Base-by-base conservation (phyloP, 2,888 invertebrate species). In the Pristionchus mayeri region DNA sequence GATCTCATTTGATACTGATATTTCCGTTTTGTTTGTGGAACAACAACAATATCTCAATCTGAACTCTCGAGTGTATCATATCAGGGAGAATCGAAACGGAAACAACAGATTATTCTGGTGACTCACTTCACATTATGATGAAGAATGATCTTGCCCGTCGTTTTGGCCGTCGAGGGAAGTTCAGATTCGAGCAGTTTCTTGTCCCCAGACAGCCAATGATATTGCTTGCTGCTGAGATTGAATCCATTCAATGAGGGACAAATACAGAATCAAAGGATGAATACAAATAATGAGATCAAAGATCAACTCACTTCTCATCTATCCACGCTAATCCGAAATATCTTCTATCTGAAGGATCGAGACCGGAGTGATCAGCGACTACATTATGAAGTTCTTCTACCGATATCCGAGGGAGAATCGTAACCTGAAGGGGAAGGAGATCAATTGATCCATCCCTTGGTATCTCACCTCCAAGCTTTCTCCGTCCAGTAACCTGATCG, bases 101-200 rank as follows among this genome's bases (percentile, higher is more conserved):
- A 50, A 50, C 3, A 50, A n/a, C n/a, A n/a, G n/a, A 44, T 21
- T 21, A 27, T 16, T 34, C 16, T 4, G 16, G 50, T 50, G n/a
- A 34, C 82, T 82, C 24, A 82, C 82, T 63, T 60, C n/a, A 82
- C 82, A 82, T 60, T 63, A 48, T 82, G 82, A 27, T 30, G 34
- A 9, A 82, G 63, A 9, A 44, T 9, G 11, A 82, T 40, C 50
- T 82, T 82, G 3, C 63, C 67, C 27, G n/a, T 30, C 24, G 44
- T 24, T 63, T 34, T 52, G 34, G 34, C 63, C 3, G 40, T 30
- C 27, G 82, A 67, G 13, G 82, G 82, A 34, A 82, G 27, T 34
- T 82, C 82, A 7, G 82, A 40, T 48, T 82, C 63, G 9, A 82
- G 24, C 37, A 82, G 34, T 63, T 34, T 60, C 82, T 82, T 82